Evolutionary conservation across 2,888 invertebrate genomes (phyloP), one percentile per base, ranked within the genome.

Genomic region (Caenorhabditis sp.): DNA sequence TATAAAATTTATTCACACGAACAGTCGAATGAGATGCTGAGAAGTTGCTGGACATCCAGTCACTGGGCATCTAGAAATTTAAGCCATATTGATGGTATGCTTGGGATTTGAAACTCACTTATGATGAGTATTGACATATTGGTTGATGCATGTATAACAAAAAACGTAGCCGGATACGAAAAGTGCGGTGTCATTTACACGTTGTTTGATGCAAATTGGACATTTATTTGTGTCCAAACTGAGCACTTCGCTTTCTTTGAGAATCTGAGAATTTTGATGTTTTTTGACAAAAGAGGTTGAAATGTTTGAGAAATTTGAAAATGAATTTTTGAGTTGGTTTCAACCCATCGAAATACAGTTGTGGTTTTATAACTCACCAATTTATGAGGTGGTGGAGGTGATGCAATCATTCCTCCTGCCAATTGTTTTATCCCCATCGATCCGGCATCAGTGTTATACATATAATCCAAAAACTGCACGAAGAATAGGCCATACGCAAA

Each of bases 91-190:
- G 7, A 20, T 17, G 14, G 14, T n/a, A n/a, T 26, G 17, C 7
- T 10, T 12, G 17, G 17, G 14, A 17, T 3, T 59, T 5, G 8
- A 50, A 62, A 56, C 74, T 60, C 31, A 77, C 81, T 70, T 77
- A n/a, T 73, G 64, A 67, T 80, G 65, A 12, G 67, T 76, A 60
- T 81, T 77, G n/a, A 87, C 78, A 59, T 85, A 81, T 25, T 77
- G 70, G 53, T 81, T 73, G 73, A 87, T 88, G 73, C 87, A 87
- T 8, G 80, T 68, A 76, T 83, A 88, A 63, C 87, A 87, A 75
- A 87, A 87, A 1, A 87, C 85, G 67, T 87, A 88, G 20, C 87
- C 88, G 53, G 87, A 85, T 12, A 86, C 82, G 23, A 75, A 78
- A 4, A 77, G 53, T 69, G 81, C 63, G 14, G 87, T 87, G 69